Evolutionary conservation across 2,888 invertebrate species (phyloP), one percentile per base, ranked within the genome.

Genomic region (Pinctada fucata): DNA sequence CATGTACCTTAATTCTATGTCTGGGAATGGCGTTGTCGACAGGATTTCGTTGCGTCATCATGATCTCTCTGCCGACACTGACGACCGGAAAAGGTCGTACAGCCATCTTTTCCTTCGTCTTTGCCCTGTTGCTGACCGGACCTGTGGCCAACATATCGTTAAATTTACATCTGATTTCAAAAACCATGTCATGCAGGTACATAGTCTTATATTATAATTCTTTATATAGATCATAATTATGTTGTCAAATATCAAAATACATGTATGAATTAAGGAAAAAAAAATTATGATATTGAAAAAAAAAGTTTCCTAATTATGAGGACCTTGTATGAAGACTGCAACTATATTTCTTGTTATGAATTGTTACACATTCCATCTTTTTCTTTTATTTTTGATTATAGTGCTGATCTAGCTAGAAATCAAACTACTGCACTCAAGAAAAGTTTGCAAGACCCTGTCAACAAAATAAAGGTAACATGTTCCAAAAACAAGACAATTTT

Each of bases 351-450:
- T 31, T 31, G 31, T 31, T 31, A 31, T 31, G 31, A 31, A 31
- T 31, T 31, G 31, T 31, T 31, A 31, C 31, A 31, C 31, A 31
- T 31, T 31, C 31, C 31, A 31, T 31, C 31, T 31, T 31, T 31
- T 31, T 31, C 31, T 31, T 31, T 31, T 31, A 31, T 31, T 31
- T 1, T 1, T 31, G 31, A 31, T 31, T 31, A 31, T 31, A 78
- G 82, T 31, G 75, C 83, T 4, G 85, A 87, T 45, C 74, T 85
- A 0, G 83, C 83, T 8, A 77, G 79, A 2, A 84, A 85, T 67
- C 85, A 85, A 69, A 80, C 84, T 1, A 16, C 58, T 4, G 79
- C 78, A 2, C 68, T 87, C 6, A 82, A 86, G 68, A 64, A 78
- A 31, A 79, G 84, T 31, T 71, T 85, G 1, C 72, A 78, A 6